A percentile compares a stretch with the other conserved stretches of the same genome.
Evolutionary conservation across 2,888 invertebrate genomes (phyloP).

Genomic region (Nomada flava): DNA sequence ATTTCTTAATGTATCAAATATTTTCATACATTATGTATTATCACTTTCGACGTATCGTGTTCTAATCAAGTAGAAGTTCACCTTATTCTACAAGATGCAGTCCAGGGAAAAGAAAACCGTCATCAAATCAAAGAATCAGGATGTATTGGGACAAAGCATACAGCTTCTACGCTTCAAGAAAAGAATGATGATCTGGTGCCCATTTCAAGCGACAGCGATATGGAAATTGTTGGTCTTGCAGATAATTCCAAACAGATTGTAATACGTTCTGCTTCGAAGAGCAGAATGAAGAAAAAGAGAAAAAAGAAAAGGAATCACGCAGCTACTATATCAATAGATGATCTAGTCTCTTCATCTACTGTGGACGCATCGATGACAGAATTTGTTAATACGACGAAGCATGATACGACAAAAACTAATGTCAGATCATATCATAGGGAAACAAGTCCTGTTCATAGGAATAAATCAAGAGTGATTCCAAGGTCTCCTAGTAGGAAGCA

Average conservation of each 20-base stretch:
- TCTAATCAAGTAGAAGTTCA: conserved; percentile 80
- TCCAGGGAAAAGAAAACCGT: conserved; percentile 82
- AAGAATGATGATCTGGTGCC: conserved; percentile 80
- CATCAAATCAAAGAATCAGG: conserved; percentile 75
- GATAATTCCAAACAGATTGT: conserved; percentile 67
- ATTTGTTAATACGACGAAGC: conserved; percentile 27
- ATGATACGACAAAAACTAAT: conserved; percentile 51
- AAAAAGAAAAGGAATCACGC: conserved; percentile 73
- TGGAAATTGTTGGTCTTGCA: conserved; percentile 79
- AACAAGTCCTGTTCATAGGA: conserved; percentile 63
- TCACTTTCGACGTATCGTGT: conserved; percentile 46
- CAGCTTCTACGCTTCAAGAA: conserved; percentile 74
- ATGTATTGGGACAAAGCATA: conserved; percentile 63
- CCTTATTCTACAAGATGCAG: conserved; percentile 81
- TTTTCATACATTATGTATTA: conserved; percentile 21
- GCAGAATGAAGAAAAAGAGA: conserved; percentile 72
- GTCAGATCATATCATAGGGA: conserved; percentile 63
- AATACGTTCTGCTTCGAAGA: conserved; percentile 44
- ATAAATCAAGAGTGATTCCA: conserved; percentile 35
- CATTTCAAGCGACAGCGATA: conserved; percentile 82
- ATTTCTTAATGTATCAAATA: background rate
- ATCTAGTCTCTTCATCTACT: conserved; percentile 60
- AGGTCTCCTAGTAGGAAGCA: conserved; percentile 69
- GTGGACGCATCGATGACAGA: conserved; percentile 41
- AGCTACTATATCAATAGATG: conserved; percentile 52